A percentile compares a stretch with the other conserved stretches of the same genome.
Conservation (phyloP, 2,888 invertebrate genomes). For the Congeria kusceri region DNA sequence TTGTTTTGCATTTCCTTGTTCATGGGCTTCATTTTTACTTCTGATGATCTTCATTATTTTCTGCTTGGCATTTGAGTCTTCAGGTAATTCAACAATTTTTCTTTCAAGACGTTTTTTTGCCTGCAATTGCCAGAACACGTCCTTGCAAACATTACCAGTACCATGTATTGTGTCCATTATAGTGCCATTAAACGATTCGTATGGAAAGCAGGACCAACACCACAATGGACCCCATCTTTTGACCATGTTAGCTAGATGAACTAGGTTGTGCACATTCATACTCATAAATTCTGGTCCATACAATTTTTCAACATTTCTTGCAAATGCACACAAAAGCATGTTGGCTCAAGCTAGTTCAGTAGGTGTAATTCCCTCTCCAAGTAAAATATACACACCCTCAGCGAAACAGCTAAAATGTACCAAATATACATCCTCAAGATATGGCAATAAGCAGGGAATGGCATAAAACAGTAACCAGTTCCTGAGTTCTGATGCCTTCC, state of each 20-base stretch:
- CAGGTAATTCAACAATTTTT: not conserved
- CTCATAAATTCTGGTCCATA: conserved; percentile 37
- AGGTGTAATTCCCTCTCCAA: conserved; percentile 38
- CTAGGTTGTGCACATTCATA: conserved; percentile 50
- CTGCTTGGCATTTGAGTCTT: too few species aligned
- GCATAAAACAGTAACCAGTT: conserved; percentile 58
- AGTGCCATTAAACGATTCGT: conserved; percentile 57
- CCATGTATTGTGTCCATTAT: conserved; percentile 47
- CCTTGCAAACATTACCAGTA: conserved; percentile 51
- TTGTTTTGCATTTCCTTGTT: too few species aligned
- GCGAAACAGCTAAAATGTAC: conserved; percentile 49
- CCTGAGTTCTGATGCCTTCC: conserved; percentile 62
- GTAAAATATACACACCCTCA: conserved; percentile 50
- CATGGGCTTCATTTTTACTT: too few species aligned
- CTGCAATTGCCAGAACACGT: conserved; percentile 52
- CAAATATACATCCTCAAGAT: conserved; percentile 37
- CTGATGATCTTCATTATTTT: too few species aligned
- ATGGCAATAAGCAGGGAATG: conserved; percentile 35
- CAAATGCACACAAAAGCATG: conserved; percentile 23
- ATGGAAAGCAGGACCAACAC: conserved; percentile 51
- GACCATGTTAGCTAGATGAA: conserved; percentile 40
- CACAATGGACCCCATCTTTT: conserved; percentile 46
- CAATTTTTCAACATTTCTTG: conserved; percentile 15
- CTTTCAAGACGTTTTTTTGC: conserved; percentile 38
- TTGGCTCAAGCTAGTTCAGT: conserved; percentile 37